Percentiles rank a stretch among this genome's conserved stretches.
These are phyloP conservation scores for Microplitis mediator DNA, from an alignment of 1,140 invertebrate species.

Conservation along the genomic window DNA sequence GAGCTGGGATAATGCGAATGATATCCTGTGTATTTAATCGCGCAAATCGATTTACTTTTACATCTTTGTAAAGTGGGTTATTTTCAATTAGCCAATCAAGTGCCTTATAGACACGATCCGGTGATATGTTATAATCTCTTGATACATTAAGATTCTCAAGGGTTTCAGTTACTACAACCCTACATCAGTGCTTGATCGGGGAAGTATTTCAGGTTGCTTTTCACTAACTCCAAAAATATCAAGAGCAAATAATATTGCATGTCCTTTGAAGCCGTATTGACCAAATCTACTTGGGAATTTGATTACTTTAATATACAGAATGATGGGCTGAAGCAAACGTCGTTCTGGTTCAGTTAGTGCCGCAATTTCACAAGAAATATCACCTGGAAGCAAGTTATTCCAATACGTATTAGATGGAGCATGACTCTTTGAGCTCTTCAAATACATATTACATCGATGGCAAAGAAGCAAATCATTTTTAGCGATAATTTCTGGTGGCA, in stretches of 20 bases:
- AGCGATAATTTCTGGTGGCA: too few relatives aligned
- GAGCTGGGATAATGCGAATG: neutral
- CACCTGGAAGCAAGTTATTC: constrained; percentile 7
- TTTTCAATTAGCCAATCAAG: constrained; percentile 30
- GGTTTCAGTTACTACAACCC: constrained; percentile 39
- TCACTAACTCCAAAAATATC: constrained; percentile 46
- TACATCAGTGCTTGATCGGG: constrained; percentile 33
- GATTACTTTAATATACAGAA: constrained; percentile 35
- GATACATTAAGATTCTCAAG: constrained; percentile 44
- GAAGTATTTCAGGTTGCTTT: constrained; percentile 27
- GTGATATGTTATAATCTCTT: constrained; percentile 27
- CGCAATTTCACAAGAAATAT: constrained; percentile 6
- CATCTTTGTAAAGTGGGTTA: constrained; percentile 34
- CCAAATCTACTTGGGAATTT: constrained; percentile 33
- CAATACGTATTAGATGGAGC: constrained; percentile 4
- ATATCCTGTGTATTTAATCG: neutral
- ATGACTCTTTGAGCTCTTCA: too few relatives aligned
- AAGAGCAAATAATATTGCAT: constrained; percentile 43
- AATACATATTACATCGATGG: too few relatives aligned
- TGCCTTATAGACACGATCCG: constrained; percentile 2
- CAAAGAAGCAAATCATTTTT: too few relatives aligned
- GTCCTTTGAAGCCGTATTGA: constrained; percentile 39
- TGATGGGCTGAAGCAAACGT: constrained; percentile 30
- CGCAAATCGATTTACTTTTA: constrained; percentile 20
- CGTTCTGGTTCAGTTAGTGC: constrained; percentile 27